Conservation (phyloP, 2,888 invertebrate genomes). For the Lamellibrachia satsuma region DNA sequence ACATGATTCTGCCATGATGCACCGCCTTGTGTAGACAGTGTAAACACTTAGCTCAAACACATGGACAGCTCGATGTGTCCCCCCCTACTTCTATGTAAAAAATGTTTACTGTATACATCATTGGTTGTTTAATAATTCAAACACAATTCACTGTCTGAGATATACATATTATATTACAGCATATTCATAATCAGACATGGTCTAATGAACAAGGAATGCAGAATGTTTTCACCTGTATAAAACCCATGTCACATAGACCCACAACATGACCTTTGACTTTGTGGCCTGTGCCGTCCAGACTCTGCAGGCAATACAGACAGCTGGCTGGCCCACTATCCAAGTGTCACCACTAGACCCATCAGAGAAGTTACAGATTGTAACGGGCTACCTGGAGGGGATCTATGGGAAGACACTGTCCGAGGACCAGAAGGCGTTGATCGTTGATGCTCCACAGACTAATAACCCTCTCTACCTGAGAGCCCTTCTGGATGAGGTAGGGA, state of each 20-base stretch:
- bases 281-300: constrained; percentile 39
- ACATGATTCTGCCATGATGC: too few species aligned
- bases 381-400: constrained; percentile 49
- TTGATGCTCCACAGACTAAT: constrained; percentile 48
- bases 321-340: constrained; percentile 46
- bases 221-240: too few species aligned
- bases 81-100: too few species aligned
- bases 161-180: too few species aligned
- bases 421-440: constrained; percentile 50
- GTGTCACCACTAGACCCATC: constrained; percentile 47
- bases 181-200: too few species aligned
- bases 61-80: too few species aligned
- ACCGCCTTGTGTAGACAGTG: too few species aligned
- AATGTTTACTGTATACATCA: too few species aligned
- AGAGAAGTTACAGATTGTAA: constrained; percentile 50
- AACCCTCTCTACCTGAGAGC: constrained; percentile 52
- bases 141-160: too few species aligned
- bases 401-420: constrained; percentile 51
- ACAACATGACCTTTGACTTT: not conserved
- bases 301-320: constrained; percentile 44
- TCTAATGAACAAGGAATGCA: not conserved
- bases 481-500: constrained; percentile 51
- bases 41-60: too few species aligned
- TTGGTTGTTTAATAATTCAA: too few species aligned
- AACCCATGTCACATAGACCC: constrained; percentile 13